A percentile compares a stretch with the other conserved stretches of the same genome.
These are phyloP conservation scores for Aethina tumida DNA, from an alignment of 1,140 invertebrate genomes.

Conservation along the genomic window DNA sequence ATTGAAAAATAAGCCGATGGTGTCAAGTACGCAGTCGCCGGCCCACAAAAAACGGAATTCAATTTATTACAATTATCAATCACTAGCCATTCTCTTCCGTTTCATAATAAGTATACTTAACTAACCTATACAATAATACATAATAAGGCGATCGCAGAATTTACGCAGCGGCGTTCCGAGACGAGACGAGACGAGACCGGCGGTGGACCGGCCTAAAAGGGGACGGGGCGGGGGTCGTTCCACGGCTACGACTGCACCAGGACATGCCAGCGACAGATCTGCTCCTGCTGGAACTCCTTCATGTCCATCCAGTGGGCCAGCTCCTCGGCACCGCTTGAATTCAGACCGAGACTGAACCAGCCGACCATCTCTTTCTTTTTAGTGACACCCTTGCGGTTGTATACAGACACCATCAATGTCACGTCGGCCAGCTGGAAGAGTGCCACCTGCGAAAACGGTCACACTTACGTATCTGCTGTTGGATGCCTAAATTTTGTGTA, in stretches of 20 bases:
- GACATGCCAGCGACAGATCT: constrained; percentile 67
- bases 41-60: constrained; percentile 16
- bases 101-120: constrained; percentile 10
- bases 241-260: constrained; percentile 42
- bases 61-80: constrained; percentile 10
- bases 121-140: constrained; percentile 11
- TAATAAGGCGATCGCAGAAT: constrained; percentile 12
- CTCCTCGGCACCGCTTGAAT: constrained; percentile 85
- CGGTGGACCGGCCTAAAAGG: background rate
- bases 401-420: constrained; percentile 86
- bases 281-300: constrained; percentile 57
- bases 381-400: constrained; percentile 79
- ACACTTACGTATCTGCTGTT: background rate
- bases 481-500: background rate
- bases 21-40: no score
- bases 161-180: background rate
- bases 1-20: no score
- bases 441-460: constrained; percentile 56
- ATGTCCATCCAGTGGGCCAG: constrained; percentile 92
- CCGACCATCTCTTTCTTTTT: constrained; percentile 94
- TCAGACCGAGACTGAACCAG: constrained; percentile 87
- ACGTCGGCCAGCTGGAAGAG: constrained; percentile 93
- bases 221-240: background rate
- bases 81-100: constrained; percentile 17
- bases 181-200: background rate